These are phyloP conservation scores for Dipodomys spectabilis DNA, from an alignment of 2,113 vertebrate genomes.

Conservation along the genomic window DNA sequence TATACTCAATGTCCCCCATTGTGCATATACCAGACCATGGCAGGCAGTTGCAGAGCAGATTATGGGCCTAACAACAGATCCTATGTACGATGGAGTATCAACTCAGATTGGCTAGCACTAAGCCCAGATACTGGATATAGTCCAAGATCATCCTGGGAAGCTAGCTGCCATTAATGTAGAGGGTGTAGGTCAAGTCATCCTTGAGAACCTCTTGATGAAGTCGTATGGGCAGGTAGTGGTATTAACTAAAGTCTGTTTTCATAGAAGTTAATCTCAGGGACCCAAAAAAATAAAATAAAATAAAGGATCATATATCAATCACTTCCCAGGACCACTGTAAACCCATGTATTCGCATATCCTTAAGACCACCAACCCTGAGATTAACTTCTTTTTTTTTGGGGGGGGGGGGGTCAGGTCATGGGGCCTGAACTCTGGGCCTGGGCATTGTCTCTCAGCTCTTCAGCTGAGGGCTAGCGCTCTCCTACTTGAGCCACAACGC, in stretches of 20 bases:
- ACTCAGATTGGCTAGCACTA: constrained; percentile 95
- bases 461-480: too few relatives aligned
- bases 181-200: constrained; percentile 98
- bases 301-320: too few relatives aligned
- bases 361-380: too few relatives aligned
- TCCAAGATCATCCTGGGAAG: constrained; percentile 99
- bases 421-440: too few relatives aligned
- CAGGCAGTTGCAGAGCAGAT: constrained; percentile 95
- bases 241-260: constrained; percentile 99
- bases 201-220: constrained; percentile 98
- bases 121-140: constrained; percentile 98
- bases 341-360: too few relatives aligned
- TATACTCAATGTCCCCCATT: constrained; percentile 97
- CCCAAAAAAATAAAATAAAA: too few relatives aligned
- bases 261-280: constrained; percentile 82
- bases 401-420: too few relatives aligned
- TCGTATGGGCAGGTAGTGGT: constrained; percentile 99
- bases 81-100: constrained; percentile 97
- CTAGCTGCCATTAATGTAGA: constrained; percentile 98
- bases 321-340: too few relatives aligned
- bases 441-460: too few relatives aligned
- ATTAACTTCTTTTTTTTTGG: too few relatives aligned
- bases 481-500: too few relatives aligned
- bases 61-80: constrained; percentile 97
- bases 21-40: constrained; percentile 98